Conservation (phyloP, 2,797 vertebrate species). For the Neomorphus geoffroyi region DNA sequence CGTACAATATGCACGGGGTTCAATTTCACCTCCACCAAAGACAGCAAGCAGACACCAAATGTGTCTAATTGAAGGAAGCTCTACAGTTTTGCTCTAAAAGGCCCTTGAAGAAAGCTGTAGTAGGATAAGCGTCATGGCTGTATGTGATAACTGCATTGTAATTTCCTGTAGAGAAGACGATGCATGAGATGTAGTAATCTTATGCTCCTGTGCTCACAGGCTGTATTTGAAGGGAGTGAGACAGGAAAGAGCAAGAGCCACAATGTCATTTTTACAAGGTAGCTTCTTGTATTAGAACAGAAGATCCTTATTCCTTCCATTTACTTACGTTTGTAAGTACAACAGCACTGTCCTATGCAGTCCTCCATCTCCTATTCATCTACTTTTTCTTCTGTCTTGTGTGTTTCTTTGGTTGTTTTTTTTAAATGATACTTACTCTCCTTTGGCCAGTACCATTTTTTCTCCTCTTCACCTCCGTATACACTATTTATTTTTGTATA, state of each 20-base stretch:
- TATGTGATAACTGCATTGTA: neutral
- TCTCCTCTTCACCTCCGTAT: neutral
- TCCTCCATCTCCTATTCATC: neutral
- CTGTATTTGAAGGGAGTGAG: neutral
- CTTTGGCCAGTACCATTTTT: neutral
- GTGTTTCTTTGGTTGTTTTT: neutral
- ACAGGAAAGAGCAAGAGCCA: neutral
- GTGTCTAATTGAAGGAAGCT: neutral
- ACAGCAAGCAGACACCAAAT: neutral
- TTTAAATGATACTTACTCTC: neutral
- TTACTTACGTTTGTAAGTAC: neutral
- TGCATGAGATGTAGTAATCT: neutral
- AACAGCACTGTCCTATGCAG: neutral
- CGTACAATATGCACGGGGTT: neutral
- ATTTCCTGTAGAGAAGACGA: neutral
- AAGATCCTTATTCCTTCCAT: neutral
- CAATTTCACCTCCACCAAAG: slow-evolving; percentile 3
- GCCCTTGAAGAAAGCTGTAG: neutral
- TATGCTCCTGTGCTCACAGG: neutral
- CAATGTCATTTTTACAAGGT: neutral
- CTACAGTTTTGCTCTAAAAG: neutral
- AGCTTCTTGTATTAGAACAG: neutral
- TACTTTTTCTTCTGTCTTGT: neutral
- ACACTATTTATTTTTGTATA: neutral
- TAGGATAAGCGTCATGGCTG: neutral